These are phyloP conservation scores for Campoletis raptor DNA, from an alignment of 2,888 invertebrate species.

Conservation along the genomic window DNA sequence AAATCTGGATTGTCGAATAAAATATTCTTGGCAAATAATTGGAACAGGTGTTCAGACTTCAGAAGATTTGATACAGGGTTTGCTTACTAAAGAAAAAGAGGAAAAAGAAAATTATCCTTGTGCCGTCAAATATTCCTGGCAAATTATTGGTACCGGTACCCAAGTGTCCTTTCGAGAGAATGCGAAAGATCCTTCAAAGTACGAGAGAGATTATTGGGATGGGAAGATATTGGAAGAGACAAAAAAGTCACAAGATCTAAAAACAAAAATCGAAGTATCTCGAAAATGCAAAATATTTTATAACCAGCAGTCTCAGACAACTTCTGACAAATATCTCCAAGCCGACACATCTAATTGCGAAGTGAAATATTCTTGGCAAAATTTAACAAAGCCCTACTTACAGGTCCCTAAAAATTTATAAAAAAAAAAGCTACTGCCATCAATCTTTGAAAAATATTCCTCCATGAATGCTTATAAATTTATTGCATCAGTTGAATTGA, in stretches of 20 bases:
- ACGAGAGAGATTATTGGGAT: constrained; percentile 67
- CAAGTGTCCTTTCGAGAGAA: constrained; percentile 72
- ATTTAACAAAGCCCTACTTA: constrained; percentile 71
- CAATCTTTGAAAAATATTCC: neutral
- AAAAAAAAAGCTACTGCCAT: constrained; percentile 17
- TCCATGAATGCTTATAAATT: neutral
- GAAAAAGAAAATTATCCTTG: constrained; percentile 66
- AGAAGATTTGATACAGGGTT: constrained; percentile 65
- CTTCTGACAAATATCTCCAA: constrained; percentile 73
- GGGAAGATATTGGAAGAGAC: constrained; percentile 66
- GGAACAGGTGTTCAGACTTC: constrained; percentile 76
- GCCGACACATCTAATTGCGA: constrained; percentile 69
- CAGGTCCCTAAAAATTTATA: constrained; percentile 34
- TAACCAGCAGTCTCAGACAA: constrained; percentile 74
- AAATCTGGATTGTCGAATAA: constrained; percentile 69
- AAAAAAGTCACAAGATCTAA: constrained; percentile 36
- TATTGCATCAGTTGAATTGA: neutral
- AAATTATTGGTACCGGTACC: constrained; percentile 76
- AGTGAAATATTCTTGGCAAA: constrained; percentile 75
- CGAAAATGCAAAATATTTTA: constrained; percentile 66
- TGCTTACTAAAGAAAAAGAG: constrained; percentile 34
- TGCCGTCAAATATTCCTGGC: constrained; percentile 78
- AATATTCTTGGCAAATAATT: constrained; percentile 78
- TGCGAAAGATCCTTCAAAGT: constrained; percentile 13
- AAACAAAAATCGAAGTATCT: neutral